Base-by-base conservation (phyloP, 2,113 vertebrate genomes). In the Synchiropus splendidus region DNA sequence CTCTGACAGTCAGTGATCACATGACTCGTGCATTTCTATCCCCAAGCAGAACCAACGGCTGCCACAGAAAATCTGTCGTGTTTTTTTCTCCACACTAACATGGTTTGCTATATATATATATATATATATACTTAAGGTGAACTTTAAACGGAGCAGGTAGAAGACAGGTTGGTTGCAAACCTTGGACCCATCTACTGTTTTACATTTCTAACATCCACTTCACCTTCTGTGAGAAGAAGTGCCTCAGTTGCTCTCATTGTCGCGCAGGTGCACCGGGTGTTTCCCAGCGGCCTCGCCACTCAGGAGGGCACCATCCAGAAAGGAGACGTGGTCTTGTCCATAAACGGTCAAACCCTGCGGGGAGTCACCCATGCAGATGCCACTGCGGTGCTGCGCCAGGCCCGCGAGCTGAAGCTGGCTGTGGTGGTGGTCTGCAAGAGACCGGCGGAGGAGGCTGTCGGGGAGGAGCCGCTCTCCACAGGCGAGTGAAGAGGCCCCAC, bases 271-370 rank as follows among this genome's bases (percentile, higher is more conserved):
- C 93, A 98, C 75, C 87, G 74, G 18, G 90, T 98, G 40, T 98
- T 98, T 64, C 84, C 88, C 17, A 82, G 71, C 0, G 91, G 95
- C 10, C 67, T 97, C 64, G 92, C 90, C 1, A 85, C 81, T 46
- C 89, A 92, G 67, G 91, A 98, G 66, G 94, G 93, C 16, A 98
- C 93, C 6, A 92, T 98, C 17, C 84, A 91, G 73, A 92, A 89
- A 77, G 91, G 92, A 38, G 89, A 90, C 0, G 88, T 92, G 72
- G 89, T 99, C 1, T 62, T 98, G 42, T 99, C 95, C 6, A 90
- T 99, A 59, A 98, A 99, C 0, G 93, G 95, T 5, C 92, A 92
- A 56, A 90, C 84, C 0, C 84, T 99, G 16, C 90, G 88, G 47
- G 85, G 85, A 0, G 66, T 83, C 0, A 89, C 86, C 0, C 94